Percentiles rank a stretch among this genome's conserved stretches.
Evolutionary conservation across 2,888 invertebrate species (phyloP).

Genomic region (Erannis defoliaria): DNA sequence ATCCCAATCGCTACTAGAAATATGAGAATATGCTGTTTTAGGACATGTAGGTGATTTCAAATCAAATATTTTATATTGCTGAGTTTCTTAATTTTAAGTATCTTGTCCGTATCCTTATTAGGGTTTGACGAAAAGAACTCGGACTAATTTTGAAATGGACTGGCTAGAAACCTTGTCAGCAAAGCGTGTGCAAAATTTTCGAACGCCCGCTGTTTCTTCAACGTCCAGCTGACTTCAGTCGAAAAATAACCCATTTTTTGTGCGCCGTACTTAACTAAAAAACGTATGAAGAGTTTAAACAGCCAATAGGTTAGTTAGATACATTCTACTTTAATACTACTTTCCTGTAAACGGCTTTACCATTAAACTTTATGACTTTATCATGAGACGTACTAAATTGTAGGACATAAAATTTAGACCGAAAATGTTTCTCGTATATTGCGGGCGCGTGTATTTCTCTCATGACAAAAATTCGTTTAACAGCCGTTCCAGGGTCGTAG

Average conservation of each 20-base stretch:
- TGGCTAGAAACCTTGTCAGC: not conserved
- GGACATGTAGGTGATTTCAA: slow-evolving; percentile 27
- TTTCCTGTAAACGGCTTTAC: not conserved
- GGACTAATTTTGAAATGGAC: not conserved
- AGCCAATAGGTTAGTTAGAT: not conserved
- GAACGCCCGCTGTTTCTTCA: not conserved
- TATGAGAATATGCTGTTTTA: slow-evolving; percentile 21
- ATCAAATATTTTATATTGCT: slow-evolving; percentile 1
- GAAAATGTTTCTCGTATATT: slow-evolving; percentile 15
- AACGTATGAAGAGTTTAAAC: too few relatives aligned
- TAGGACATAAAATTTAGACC: slow-evolving; percentile 3
- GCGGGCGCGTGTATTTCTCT: slow-evolving; percentile 5
- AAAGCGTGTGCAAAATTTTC: slow-evolving; percentile 15
- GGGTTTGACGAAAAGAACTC: slow-evolving; percentile 2
- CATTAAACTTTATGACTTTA: slow-evolving; percentile 8
- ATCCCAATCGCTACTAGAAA: slow-evolving; percentile 36
- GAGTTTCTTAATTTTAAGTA: slow-evolving; percentile 9
- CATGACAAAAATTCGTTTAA: slow-evolving; percentile 30
- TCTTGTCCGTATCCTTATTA: slow-evolving; percentile 12
- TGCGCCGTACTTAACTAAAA: too few relatives aligned
- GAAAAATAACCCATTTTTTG: too few relatives aligned
- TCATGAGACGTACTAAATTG: not conserved
- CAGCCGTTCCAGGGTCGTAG: slow-evolving; percentile 2
- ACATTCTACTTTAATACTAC: too few relatives aligned
- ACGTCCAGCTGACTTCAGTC: not conserved